Base-by-base conservation (phyloP, 1,140 invertebrate genomes). In the Bombus waltoni region DNA sequence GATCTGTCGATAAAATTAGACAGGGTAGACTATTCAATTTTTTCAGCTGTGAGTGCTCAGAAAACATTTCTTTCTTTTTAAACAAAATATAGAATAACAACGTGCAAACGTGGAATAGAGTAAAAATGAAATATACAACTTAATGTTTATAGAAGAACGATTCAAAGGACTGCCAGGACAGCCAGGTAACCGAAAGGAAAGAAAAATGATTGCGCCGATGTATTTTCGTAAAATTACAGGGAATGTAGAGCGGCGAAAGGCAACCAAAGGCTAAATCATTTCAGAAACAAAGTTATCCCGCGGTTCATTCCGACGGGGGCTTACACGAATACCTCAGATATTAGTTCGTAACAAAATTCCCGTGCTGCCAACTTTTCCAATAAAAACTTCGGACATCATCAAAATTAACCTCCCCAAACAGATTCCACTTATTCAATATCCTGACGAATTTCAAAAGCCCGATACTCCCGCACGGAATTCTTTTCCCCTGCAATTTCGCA, bases 331-430 rank as follows among this genome's bases (percentile, higher is more conserved):
- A 71, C 76, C 76, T 84, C 25, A 72, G 76, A 84, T 84, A 84
- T 83, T 84, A 84, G 83, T 80, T 84, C 66, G 83, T 79, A 84
- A 84, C 83, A 72, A 84, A 84, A 84, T 84, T 79, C 68, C 77
- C 76, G 83, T 38, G 83, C 83, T 42, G n/a, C 53, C 53, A 84
- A 84, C 83, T 84, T 84, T 84, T 79, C 74, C 66, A 84, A 84
- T 79, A 84, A 84, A 84, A 84, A 84, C 83, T 84, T 84, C 53
- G 53, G 66, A 84, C 82, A 84, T 84, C 74, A 59, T 84, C 82
- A 78, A 78, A 83, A 83, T 83, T 83, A 83, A 83, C 82, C 74
- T 53, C 47, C 65, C 38, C 53, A 72, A 79, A 72, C 83, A 35
- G 68, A 78, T 79, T 57, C 76, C 83, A 71, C 44, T 77, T 77